Conservation (phyloP, 2,113 vertebrate species). For the Chiloscyllium plagiosum region DNA sequence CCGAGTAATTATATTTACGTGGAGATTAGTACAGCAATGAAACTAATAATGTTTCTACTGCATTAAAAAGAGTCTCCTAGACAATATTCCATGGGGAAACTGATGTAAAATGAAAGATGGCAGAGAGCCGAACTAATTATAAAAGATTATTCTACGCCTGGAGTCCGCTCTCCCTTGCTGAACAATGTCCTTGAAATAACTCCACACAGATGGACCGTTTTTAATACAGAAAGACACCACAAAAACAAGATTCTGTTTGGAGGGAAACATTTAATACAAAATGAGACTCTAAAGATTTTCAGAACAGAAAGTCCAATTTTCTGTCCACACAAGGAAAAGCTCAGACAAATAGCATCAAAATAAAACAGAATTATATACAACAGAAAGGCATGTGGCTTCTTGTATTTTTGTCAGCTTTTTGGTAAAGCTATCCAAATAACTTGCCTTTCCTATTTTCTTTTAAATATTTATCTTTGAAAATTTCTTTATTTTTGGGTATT, state of each 20-base stretch:
- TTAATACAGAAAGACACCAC: background rate
- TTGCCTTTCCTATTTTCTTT: background rate
- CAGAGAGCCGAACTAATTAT: constrained; percentile 12
- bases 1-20: background rate
- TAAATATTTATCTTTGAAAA: background rate
- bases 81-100: background rate
- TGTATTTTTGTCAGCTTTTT: background rate
- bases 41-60: background rate
- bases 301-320: background rate
- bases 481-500: background rate
- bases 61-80: background rate
- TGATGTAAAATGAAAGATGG: background rate
- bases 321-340: background rate
- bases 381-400: background rate
- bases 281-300: background rate
- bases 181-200: constrained; percentile 28
- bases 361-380: background rate
- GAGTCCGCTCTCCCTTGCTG: background rate
- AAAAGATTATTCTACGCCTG: background rate
- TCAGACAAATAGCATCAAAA: background rate
- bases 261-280: background rate
- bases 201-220: background rate
- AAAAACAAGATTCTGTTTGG: background rate
- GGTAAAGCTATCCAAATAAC: background rate
- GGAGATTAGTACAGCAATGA: background rate